Evolutionary conservation across 2,888 invertebrate genomes (phyloP).

Genomic region (Myathropa florea): DNA sequence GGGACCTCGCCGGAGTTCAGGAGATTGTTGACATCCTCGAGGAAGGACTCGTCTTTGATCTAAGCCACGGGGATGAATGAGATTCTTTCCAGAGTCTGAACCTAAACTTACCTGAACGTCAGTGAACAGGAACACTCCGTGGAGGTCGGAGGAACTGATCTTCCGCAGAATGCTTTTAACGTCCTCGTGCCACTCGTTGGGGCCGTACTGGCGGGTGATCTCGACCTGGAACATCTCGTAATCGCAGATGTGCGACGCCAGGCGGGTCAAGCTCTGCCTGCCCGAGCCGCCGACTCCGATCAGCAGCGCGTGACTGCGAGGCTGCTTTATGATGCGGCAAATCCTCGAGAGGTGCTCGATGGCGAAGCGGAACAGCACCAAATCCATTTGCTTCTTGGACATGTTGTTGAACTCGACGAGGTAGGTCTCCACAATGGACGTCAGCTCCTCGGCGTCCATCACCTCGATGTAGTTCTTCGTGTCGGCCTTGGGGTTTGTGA

Average conservation of each 20-base stretch:
- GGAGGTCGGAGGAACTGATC: conserved; percentile 91
- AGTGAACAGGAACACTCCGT: conserved; percentile 94
- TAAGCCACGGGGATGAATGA: conserved; percentile 75
- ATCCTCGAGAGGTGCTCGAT: conserved; percentile 96
- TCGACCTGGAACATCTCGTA: conserved; percentile 96
- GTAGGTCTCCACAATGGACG: conserved; percentile 92
- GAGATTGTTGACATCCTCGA: conserved; percentile 96
- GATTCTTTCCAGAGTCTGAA: background rate
- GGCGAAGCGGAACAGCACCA: conserved; percentile 96
- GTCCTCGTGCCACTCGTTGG: conserved; percentile 95
- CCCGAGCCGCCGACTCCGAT: conserved; percentile 97
- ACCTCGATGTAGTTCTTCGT: conserved; percentile 94
- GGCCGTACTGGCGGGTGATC: conserved; percentile 92
- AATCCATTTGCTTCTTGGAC: conserved; percentile 97
- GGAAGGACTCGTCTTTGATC: conserved; percentile 95
- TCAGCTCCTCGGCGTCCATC: conserved; percentile 89
- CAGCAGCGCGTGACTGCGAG: conserved; percentile 92
- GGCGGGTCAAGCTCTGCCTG: conserved; percentile 92
- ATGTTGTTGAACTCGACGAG: conserved; percentile 95
- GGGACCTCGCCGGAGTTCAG: conserved; percentile 97
- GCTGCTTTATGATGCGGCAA: conserved; percentile 94
- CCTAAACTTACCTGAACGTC: conserved; percentile 88
- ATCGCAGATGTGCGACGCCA: conserved; percentile 96
- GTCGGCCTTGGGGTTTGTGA: conserved; percentile 96
- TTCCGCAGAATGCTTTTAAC: conserved; percentile 90